Percentiles rank a stretch among this genome's conserved stretches.
These are phyloP conservation scores for Poecilia wingei DNA, from an alignment of 2,797 vertebrate species.

Conservation along the genomic window DNA sequence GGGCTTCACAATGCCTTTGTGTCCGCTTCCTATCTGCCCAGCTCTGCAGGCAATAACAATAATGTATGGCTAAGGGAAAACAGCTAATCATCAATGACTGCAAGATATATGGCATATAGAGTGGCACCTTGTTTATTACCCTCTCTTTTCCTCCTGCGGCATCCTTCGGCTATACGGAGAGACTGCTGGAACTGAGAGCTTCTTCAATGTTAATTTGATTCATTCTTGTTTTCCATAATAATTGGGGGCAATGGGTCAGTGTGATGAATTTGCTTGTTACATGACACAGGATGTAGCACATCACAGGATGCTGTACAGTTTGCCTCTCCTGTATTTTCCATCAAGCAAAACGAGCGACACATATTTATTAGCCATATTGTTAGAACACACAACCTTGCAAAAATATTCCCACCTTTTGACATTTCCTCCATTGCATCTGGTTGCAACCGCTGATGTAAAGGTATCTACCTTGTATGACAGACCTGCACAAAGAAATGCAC, in stretches of 20 bases:
- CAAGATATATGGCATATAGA: conserved; percentile 84
- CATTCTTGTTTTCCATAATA: conserved; percentile 82
- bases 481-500: neutral
- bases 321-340: conserved; percentile 42
- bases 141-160: conserved; percentile 59
- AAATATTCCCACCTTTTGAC: neutral
- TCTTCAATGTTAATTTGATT: conserved; percentile 80
- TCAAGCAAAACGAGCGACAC: conserved; percentile 32
- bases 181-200: conserved; percentile 64
- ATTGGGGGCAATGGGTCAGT: conserved; percentile 77
- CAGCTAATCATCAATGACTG: conserved; percentile 86
- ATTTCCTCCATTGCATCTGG: neutral
- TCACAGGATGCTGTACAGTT: conserved; percentile 49
- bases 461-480: neutral
- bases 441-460: neutral
- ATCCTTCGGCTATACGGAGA: conserved; percentile 62
- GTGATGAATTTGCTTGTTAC: conserved; percentile 76
- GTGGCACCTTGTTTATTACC: conserved; percentile 82
- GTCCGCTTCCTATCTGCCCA: conserved; percentile 81
- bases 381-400: conserved; percentile 14
- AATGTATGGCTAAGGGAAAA: conserved; percentile 85
- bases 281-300: conserved; percentile 71
- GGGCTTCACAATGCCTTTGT: conserved; percentile 77
- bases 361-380: conserved; percentile 39
- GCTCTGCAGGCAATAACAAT: conserved; percentile 82